A percentile compares a stretch with the other conserved stretches of the same genome.
Evolutionary conservation across 1,140 invertebrate species (phyloP).

Genomic region (Harlomillsia oculata): DNA sequence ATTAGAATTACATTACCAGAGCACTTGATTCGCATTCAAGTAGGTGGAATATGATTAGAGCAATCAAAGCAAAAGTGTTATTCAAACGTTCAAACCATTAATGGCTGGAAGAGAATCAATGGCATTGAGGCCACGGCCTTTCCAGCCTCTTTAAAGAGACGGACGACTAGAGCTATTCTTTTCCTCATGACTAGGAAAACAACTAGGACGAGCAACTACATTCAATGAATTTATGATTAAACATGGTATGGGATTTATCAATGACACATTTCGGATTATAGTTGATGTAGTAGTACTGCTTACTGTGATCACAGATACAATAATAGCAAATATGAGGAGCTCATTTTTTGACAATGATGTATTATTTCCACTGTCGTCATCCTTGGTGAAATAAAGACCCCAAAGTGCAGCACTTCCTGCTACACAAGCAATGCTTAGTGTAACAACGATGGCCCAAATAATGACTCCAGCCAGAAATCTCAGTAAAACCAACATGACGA

Average conservation of each 20-base stretch:
- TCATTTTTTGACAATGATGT: too few relatives aligned
- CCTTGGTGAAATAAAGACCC: conserved; percentile 42
- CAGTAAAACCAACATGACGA: conserved; percentile 52
- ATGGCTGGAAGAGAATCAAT: conserved; percentile 60
- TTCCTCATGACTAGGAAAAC: conserved; percentile 62
- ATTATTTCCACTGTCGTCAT: background rate
- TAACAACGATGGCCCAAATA: conserved; percentile 57
- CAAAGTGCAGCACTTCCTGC: conserved; percentile 56
- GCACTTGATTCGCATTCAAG: background rate
- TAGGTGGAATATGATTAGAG: background rate
- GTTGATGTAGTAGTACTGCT: conserved; percentile 32
- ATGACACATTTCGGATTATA: conserved; percentile 5
- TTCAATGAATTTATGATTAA: conserved; percentile 26
- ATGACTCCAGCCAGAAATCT: conserved; percentile 53
- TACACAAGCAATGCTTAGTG: conserved; percentile 49
- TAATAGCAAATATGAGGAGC: conserved; percentile 51
- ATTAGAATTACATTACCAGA: conserved; percentile 8
- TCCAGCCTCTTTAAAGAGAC: conserved; percentile 64
- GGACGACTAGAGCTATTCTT: conserved; percentile 56
- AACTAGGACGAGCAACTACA: conserved; percentile 52
- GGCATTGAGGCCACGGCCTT: conserved; percentile 62
- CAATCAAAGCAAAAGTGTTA: background rate
- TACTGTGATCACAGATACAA: conserved; percentile 53
- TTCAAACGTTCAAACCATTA: conserved; percentile 46
- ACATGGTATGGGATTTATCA: background rate